These are phyloP conservation scores for Prietella phreatophila DNA, from an alignment of 2,113 vertebrate genomes.

Conservation along the genomic window DNA sequence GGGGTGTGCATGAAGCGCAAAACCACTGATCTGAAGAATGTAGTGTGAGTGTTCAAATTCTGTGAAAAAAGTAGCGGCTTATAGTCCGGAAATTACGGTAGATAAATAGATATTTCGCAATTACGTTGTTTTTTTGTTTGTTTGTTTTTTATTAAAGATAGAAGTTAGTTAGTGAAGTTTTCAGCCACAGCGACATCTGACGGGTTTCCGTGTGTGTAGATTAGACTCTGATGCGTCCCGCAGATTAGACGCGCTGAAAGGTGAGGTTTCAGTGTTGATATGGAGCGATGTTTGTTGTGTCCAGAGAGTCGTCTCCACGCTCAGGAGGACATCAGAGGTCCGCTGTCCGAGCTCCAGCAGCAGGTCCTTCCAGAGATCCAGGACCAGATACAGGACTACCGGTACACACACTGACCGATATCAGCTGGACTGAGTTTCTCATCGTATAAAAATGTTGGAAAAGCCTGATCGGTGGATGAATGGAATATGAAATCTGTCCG, in stretches of 20 bases:
- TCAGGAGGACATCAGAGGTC: conserved; percentile 78
- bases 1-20: no score
- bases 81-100: no score
- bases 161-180: no score
- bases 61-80: no score
- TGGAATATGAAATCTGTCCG: not conserved
- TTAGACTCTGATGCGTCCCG: no score
- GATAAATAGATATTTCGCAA: no score
- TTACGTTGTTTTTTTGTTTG: no score
- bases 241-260: not conserved
- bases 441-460: not conserved
- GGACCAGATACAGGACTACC: conserved; percentile 91
- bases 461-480: not conserved
- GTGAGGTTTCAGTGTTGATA: not conserved
- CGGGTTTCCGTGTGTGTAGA: no score
- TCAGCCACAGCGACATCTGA: not conserved
- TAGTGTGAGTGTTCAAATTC: no score
- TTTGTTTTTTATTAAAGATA: no score
- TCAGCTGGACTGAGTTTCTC: not conserved
- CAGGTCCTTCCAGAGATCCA: conserved; percentile 84
- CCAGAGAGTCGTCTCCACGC: conserved; percentile 80
- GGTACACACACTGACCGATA: conserved; percentile 63
- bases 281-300: not conserved
- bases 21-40: no score
- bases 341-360: conserved; percentile 85